Conservation (phyloP, 2,888 invertebrate species). For the Pedicia rivosa region DNA sequence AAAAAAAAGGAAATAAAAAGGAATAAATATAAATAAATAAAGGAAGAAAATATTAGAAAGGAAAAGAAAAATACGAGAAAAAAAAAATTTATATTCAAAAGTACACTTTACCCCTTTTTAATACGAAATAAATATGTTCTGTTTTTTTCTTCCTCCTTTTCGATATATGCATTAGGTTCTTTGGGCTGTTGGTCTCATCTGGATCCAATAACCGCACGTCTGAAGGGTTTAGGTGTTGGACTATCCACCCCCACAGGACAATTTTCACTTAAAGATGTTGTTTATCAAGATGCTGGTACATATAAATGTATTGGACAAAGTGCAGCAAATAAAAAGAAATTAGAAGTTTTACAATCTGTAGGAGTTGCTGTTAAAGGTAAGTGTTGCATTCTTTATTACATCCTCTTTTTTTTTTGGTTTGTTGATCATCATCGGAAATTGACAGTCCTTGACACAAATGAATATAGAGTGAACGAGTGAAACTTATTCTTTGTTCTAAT, state of each 20-base stretch:
- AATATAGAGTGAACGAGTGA: too few species aligned
- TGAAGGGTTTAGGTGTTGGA: conserved; percentile 39
- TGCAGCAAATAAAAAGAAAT: conserved; percentile 31
- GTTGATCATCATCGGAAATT: too few species aligned
- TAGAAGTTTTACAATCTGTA: conserved; percentile 37
- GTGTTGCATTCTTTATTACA: too few species aligned
- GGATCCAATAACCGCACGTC: conserved; percentile 33
- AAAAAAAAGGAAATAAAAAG: too few species aligned
- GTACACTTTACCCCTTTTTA: not conserved
- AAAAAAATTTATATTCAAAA: not conserved
- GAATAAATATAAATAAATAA: too few species aligned
- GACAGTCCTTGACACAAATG: too few species aligned
- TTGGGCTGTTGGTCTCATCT: conserved; percentile 48
- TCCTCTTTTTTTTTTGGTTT: too few species aligned
- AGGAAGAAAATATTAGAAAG: too few species aligned
- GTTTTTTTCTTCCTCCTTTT: not conserved
- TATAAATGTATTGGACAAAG: conserved; percentile 50
- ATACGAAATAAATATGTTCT: not conserved
- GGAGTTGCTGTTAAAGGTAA: conserved; percentile 39
- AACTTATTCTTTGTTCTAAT: too few species aligned
- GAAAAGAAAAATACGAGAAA: too few species aligned
- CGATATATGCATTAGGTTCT: conserved; percentile 29
- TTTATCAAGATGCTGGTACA: conserved; percentile 62
- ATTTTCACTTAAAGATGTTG: conserved; percentile 48
- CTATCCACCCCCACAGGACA: conserved; percentile 38